phyloP scores from a whole-genome alignment of 2,113 vertebrate species.

The Cettia cetti region DNA sequence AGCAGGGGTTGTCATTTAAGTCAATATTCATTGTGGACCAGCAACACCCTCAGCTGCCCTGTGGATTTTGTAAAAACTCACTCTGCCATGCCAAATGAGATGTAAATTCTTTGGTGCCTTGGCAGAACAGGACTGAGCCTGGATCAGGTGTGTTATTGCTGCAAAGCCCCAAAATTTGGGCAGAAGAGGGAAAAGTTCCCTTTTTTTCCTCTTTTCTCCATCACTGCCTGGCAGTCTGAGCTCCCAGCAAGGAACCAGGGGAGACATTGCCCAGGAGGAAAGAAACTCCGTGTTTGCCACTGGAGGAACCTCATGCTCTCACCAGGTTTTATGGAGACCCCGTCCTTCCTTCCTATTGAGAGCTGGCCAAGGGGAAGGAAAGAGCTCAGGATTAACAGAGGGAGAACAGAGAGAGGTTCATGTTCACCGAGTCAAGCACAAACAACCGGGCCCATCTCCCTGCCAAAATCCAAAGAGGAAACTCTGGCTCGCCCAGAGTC shows the following conservation, averaged over 20 bases:
- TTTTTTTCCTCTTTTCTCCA: neutral
- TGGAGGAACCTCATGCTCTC: neutral
- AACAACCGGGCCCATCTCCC: neutral
- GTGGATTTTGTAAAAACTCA: neutral
- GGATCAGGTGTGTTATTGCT: neutral
- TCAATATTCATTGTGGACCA: neutral
- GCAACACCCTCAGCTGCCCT: neutral
- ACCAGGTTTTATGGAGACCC: neutral
- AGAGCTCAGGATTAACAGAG: neutral
- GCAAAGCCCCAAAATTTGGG: neutral
- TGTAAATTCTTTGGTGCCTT: neutral
- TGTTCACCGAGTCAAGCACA: neutral
- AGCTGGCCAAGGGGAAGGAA: neutral
- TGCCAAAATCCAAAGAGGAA: neutral
- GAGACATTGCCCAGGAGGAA: neutral
- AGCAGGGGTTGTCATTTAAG: neutral
- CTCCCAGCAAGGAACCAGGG: neutral
- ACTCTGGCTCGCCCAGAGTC: neutral
- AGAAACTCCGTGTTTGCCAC: neutral
- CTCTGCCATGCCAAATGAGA: neutral
- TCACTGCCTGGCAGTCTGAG: neutral
- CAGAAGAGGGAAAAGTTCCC: neutral
- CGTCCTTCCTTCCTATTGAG: neutral
- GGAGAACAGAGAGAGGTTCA: constrained; percentile 25
- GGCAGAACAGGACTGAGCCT: neutral